Conservation (phyloP, 2,113 vertebrate genomes). For the Engraulis encrasicolus region DNA sequence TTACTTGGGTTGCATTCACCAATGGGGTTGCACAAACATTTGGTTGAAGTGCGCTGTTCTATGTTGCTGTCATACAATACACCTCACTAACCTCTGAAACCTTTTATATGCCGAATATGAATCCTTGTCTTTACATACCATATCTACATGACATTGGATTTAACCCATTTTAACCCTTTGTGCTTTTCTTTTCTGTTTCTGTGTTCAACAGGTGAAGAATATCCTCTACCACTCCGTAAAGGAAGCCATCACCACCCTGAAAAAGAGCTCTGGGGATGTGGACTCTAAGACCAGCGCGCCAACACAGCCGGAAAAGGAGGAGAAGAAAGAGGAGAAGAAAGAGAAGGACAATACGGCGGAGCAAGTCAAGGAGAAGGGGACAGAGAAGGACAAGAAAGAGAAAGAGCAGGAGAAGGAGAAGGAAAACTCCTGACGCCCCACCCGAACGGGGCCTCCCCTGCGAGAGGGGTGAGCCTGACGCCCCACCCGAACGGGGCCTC, state of each 20-base stretch:
- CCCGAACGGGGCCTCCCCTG: neutral
- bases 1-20: too few species aligned
- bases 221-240: slow-evolving; percentile 90
- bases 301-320: slow-evolving; percentile 12
- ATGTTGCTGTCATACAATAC: too few species aligned
- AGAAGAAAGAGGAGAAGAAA: slow-evolving; percentile 20
- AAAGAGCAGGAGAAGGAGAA: slow-evolving; percentile 1
- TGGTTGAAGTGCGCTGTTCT: too few species aligned
- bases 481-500: neutral
- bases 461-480: neutral
- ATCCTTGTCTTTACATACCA: too few species aligned
- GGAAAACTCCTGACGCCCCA: slow-evolving; percentile 22
- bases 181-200: neutral
- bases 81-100: too few species aligned
- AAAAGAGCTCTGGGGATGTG: slow-evolving; percentile 73
- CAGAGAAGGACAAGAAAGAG: neutral
- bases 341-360: slow-evolving; percentile 77
- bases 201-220: slow-evolving; percentile 82
- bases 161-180: neutral
- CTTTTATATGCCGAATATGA: too few species aligned
- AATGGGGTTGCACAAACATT: too few species aligned
- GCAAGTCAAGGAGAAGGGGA: slow-evolving; percentile 37
- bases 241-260: slow-evolving; percentile 84
- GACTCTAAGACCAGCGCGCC: slow-evolving; percentile 66
- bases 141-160: too few species aligned